phyloP scores from a whole-genome alignment of 2,113 vertebrate genomes.

The Origma solitaria region DNA sequence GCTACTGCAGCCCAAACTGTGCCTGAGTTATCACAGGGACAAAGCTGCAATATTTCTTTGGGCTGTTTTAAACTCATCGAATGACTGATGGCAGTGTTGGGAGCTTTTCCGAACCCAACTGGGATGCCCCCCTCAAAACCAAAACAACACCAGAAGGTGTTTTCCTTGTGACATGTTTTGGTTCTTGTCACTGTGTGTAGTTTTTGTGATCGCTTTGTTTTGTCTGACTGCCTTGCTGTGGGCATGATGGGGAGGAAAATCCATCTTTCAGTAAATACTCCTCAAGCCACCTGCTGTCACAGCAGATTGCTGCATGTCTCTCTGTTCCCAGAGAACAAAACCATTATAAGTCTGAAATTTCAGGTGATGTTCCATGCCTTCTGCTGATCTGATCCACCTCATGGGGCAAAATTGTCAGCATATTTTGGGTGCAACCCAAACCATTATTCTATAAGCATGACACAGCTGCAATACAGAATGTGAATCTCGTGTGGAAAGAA shows the following conservation, averaged over 20 bases:
- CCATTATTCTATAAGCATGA: not conserved
- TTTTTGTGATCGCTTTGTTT: slow-evolving; percentile 31
- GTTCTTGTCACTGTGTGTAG: not conserved
- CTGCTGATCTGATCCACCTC: not conserved
- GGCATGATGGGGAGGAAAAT: slow-evolving; percentile 2
- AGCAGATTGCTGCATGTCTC: not conserved
- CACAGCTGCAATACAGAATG: not conserved
- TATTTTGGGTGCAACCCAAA: not conserved
- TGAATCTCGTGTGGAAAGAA: not conserved
- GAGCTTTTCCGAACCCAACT: not conserved
- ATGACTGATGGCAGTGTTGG: not conserved
- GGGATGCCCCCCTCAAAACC: not conserved
- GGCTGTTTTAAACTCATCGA: not conserved
- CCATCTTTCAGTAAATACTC: slow-evolving; percentile 20
- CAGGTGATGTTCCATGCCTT: not conserved
- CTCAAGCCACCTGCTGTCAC: slow-evolving; percentile 16
- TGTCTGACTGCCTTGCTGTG: not conserved
- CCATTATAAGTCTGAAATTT: not conserved
- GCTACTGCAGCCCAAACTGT: not conserved
- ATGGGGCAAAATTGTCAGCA: not conserved
- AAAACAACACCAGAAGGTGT: not conserved
- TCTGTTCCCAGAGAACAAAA: not conserved
- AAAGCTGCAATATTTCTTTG: not conserved
- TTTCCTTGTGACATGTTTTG: not conserved
- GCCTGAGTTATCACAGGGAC: not conserved